Conservation (phyloP, 2,113 vertebrate species). For the Columba livia region DNA sequence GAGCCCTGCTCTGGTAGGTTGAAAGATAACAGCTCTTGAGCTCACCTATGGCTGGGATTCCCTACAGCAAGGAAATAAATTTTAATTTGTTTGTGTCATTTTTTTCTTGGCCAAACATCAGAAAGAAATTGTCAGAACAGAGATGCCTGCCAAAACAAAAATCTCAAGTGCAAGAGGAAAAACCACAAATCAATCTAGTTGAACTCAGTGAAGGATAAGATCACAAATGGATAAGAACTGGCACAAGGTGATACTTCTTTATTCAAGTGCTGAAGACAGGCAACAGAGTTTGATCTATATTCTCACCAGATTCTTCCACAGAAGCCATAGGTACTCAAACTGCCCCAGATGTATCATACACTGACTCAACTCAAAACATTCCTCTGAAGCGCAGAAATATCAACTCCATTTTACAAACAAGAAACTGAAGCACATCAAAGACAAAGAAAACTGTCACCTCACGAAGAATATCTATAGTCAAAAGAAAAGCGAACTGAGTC, state of each 20-base stretch:
- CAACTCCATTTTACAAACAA: not conserved
- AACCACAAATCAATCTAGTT: constrained; percentile 3
- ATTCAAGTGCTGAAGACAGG: not conserved
- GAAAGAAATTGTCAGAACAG: constrained; percentile 29
- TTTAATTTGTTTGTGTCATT: constrained; percentile 9
- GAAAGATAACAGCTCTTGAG: not conserved
- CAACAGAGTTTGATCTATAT: not conserved
- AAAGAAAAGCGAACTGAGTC: not conserved
- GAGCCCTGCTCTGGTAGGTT: not conserved
- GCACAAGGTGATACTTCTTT: not conserved
- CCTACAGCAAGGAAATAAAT: not conserved
- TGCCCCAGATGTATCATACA: not conserved
- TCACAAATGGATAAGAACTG: constrained; percentile 9
- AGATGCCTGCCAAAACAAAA: constrained; percentile 9
- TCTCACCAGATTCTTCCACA: not conserved
- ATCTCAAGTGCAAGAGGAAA: not conserved
- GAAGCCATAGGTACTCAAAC: not conserved
- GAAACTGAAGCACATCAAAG: not conserved
- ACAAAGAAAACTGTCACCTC: not conserved
- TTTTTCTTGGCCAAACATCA: constrained; percentile 7
- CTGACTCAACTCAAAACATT: not conserved
- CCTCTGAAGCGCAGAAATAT: not conserved
- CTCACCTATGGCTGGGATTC: not conserved
- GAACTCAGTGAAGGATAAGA: not conserved
- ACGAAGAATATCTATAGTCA: not conserved